A percentile compares a stretch with the other conserved stretches of the same genome.
Evolutionary conservation across 2,888 invertebrate genomes (phyloP).

Genomic region (Nemapogon koenigi): DNA sequence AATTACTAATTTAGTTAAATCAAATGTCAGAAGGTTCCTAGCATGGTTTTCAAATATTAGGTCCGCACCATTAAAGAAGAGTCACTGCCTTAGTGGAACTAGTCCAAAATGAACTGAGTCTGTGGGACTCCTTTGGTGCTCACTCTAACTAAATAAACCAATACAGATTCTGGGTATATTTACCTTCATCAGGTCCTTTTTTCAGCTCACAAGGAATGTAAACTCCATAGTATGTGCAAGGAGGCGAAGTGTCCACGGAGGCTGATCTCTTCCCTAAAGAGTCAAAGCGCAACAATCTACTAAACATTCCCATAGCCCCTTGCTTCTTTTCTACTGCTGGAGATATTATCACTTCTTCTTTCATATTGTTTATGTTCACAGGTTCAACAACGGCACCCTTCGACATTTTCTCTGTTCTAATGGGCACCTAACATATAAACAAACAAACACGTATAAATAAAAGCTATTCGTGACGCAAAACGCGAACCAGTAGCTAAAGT

Average conservation of each 20-base stretch:
- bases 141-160: too few species aligned
- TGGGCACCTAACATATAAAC: conserved; percentile 19
- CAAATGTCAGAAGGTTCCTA: too few species aligned
- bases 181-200: conserved; percentile 58
- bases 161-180: conserved; percentile 11
- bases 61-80: too few species aligned
- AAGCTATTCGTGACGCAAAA: conserved; percentile 51
- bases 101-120: too few species aligned
- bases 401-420: conserved; percentile 45
- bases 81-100: too few species aligned
- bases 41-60: too few species aligned
- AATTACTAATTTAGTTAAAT: too few species aligned
- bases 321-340: conserved; percentile 43
- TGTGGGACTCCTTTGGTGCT: too few species aligned
- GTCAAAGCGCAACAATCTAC: conserved; percentile 45
- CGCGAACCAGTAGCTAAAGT: conserved; percentile 21
- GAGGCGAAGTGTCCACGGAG: conserved; percentile 30
- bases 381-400: conserved; percentile 50
- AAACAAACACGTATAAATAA: conserved; percentile 49
- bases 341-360: conserved; percentile 42
- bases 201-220: conserved; percentile 61
- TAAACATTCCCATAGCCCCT: conserved; percentile 42
- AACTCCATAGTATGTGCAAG: conserved; percentile 50
- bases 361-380: conserved; percentile 39
- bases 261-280: conserved; percentile 30